Evolutionary conservation across 2,888 invertebrate species (phyloP).

Genomic region (Clepsis dumicolana): DNA sequence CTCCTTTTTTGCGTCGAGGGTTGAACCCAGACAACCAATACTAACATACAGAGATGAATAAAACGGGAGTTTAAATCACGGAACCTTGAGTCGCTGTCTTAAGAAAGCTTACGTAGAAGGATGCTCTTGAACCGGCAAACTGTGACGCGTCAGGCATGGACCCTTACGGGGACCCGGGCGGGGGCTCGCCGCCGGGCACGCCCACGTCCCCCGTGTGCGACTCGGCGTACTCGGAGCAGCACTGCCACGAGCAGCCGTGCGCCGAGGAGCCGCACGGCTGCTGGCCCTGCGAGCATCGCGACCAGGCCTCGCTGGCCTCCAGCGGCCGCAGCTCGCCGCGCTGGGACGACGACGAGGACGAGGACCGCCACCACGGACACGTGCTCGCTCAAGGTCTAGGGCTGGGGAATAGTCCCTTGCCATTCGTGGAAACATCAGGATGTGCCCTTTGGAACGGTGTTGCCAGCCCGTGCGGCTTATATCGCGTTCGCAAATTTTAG

Average conservation of each 20-base stretch:
- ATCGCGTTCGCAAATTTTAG: too few relatives aligned
- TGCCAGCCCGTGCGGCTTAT: too few relatives aligned
- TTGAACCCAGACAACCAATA: too few relatives aligned
- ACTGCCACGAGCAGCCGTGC: conserved; percentile 41
- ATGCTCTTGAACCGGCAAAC: conserved; percentile 9
- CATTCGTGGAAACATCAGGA: too few relatives aligned
- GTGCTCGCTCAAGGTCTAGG: conserved; percentile 80
- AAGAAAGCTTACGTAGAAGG: not conserved
- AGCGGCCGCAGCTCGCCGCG: conserved; percentile 81
- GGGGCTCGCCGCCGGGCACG: conserved; percentile 79
- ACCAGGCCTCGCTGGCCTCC: conserved; percentile 74
- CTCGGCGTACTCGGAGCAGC: conserved; percentile 82
- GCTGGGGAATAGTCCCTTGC: conserved; percentile 28
- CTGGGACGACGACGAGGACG: conserved; percentile 80
- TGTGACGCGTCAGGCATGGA: conserved; percentile 70
- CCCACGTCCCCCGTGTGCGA: conserved; percentile 82
- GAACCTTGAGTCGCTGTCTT: too few relatives aligned
- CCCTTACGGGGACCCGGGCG: conserved; percentile 80
- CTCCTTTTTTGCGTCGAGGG: too few relatives aligned
- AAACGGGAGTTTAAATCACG: too few relatives aligned
- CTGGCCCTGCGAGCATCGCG: conserved; percentile 68
- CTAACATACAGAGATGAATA: too few relatives aligned
- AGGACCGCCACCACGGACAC: conserved; percentile 73
- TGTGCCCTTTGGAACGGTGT: not conserved
- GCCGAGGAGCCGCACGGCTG: conserved; percentile 49